Base-by-base conservation (phyloP, 2,888 invertebrate genomes). In the Bombylius major region DNA sequence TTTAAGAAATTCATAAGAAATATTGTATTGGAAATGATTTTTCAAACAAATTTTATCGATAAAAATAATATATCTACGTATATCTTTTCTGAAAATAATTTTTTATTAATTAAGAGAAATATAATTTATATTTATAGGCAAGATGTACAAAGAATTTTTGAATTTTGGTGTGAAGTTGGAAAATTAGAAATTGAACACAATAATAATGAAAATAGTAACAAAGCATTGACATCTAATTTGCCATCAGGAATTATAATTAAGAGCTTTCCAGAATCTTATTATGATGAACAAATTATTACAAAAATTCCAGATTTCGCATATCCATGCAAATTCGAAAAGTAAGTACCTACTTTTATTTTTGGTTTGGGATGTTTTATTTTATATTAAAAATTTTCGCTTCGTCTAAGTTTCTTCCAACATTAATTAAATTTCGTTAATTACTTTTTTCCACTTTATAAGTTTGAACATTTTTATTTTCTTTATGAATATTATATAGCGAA, bases 271-370 rank as follows among this genome's bases (percentile, higher is more conserved):
- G 87, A 87, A 62, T 79, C 80, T 58, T 93, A 86, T 71, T 83
- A 81, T 68, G 89, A 92, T 76, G 83, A 87, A 71, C 90, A 89
- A 71, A 85, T 92, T 63, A 78, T 95, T 57, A 87, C 84, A 71
- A 84, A 87, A 67, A 86, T 94, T 66, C 90, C 93, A 49, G 88
- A 91, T 76, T 95, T 95, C 79, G 88, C 91, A 65, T 95, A 89
- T 78, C 94, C 89, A 14, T 89, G 87, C 70, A 82, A 83, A 68
- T 80, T 86, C 69, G 82, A 84, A 71, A 84, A 84, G 89, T 89
- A 75, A 77, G 80, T 81, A 57, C 34, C 7, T 36, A 3, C 5
- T 36, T 36, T 7, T 36, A 36, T 36, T 36, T 36, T 36, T 8
- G 6, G 7, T 8, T 36, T 8, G 7, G 1, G 9, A 1, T 8